phyloP scores from a whole-genome alignment of 2,113 vertebrate species.

The Clarias magur region DNA sequence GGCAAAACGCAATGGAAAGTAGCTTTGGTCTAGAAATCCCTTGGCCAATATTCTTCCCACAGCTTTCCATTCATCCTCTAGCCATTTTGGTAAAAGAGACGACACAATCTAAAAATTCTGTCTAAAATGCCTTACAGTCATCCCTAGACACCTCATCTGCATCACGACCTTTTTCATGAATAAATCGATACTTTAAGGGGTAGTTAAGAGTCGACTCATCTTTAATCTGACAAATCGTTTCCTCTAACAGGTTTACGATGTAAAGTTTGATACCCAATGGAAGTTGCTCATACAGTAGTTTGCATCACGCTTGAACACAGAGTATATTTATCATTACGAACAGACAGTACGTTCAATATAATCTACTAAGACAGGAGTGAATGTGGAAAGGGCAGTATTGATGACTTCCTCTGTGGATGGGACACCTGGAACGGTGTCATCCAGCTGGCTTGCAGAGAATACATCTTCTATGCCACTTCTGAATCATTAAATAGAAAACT shows the following conservation, averaged over 20 bases:
- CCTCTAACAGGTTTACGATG: background rate
- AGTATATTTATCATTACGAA: too few species aligned
- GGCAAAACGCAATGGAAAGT: conserved; percentile 6
- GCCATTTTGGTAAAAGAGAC: conserved; percentile 42
- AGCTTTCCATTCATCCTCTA: conserved; percentile 21
- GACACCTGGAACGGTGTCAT: too few species aligned
- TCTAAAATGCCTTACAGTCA: conserved; percentile 27
- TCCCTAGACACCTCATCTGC: conserved; percentile 37
- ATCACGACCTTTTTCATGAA: conserved; percentile 48
- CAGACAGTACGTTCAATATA: too few species aligned
- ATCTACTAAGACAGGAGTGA: too few species aligned
- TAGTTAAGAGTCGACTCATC: background rate
- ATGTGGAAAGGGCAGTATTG: too few species aligned
- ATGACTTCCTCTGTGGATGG: too few species aligned
- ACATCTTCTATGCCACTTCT: too few species aligned
- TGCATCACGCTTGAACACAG: too few species aligned
- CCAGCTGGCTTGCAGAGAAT: too few species aligned
- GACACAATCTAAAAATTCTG: conserved; percentile 25
- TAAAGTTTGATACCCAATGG: too few species aligned
- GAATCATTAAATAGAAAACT: too few species aligned
- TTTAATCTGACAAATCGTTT: background rate
- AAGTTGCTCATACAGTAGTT: too few species aligned
- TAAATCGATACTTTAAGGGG: background rate
- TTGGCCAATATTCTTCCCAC: conserved; percentile 48
- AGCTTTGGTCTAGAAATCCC: conserved; percentile 49